Evolutionary conservation across 2,888 invertebrate genomes (phyloP).

Genomic region (Synanthedon andrenaeformis): DNA sequence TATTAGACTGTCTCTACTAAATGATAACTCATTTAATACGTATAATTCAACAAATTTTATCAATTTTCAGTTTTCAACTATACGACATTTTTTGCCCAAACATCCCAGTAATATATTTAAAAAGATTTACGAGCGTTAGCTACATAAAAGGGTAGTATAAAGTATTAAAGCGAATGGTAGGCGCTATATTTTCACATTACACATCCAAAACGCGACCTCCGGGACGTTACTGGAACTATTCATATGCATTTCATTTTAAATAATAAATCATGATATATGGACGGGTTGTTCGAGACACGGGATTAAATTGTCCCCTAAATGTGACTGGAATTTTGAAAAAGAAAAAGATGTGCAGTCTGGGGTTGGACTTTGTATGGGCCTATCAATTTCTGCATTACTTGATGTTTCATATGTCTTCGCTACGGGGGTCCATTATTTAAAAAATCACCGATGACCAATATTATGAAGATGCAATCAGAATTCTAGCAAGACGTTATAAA

Average conservation of each 20-base stretch:
- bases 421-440: too few species aligned
- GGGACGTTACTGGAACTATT: conserved; percentile 12
- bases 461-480: too few species aligned
- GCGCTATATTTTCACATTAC: conserved; percentile 17
- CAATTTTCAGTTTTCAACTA: too few species aligned
- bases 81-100: too few species aligned
- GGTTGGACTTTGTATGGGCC: not conserved
- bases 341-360: not conserved
- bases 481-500: too few species aligned
- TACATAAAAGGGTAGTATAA: conserved; percentile 19
- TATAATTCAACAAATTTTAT: too few species aligned
- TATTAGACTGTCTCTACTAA: too few species aligned
- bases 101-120: not conserved
- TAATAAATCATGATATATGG: conserved; percentile 21
- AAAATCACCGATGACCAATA: too few species aligned
- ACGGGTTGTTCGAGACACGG: not conserved
- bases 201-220: conserved; percentile 5
- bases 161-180: conserved; percentile 25
- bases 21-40: too few species aligned
- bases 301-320: conserved; percentile 4
- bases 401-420: too few species aligned
- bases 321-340: not conserved
- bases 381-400: not conserved
- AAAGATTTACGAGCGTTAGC: conserved; percentile 15
- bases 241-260: conserved; percentile 22